Evolutionary conservation across 2,797 vertebrate species (phyloP).

Genomic region (Ctenopoma kingsleyae): DNA sequence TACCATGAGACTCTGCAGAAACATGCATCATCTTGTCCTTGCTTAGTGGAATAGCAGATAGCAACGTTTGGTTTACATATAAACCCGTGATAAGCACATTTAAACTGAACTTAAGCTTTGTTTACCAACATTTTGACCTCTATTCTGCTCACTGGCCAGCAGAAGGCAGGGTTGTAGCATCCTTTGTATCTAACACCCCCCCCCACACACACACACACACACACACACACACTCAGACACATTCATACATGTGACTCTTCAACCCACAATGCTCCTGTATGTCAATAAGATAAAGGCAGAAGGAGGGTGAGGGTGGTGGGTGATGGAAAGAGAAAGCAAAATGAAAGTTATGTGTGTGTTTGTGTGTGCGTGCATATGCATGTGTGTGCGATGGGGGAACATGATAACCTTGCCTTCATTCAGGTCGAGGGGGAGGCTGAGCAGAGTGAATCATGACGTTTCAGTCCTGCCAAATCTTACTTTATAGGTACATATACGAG

Average conservation of each 20-base stretch:
- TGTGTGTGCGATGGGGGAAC: constrained; percentile 86
- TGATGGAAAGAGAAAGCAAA: background rate
- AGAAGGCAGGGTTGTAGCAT: constrained; percentile 81
- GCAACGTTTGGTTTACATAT: background rate
- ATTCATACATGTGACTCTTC: background rate
- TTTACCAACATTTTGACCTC: constrained; percentile 29
- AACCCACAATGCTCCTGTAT: constrained; percentile 15
- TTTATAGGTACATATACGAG: constrained; percentile 57
- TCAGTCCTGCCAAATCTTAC: constrained; percentile 89
- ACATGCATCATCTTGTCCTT: too few relatives aligned
- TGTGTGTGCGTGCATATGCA: constrained; percentile 46
- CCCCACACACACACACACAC: background rate
- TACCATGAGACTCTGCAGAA: too few relatives aligned
- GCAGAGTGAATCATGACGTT: constrained; percentile 83
- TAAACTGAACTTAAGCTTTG: background rate
- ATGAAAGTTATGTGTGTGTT: constrained; percentile 48
- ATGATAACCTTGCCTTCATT: constrained; percentile 88
- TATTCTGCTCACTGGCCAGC: constrained; percentile 73
- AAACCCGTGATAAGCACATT: background rate
- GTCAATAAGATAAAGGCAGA: constrained; percentile 12
- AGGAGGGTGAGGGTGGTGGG: background rate
- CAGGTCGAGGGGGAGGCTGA: constrained; percentile 87
- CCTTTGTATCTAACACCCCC: constrained; percentile 14
- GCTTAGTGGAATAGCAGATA: too few relatives aligned
- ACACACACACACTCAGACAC: background rate